A percentile compares a stretch with the other conserved stretches of the same genome.
Evolutionary conservation across 1,140 invertebrate genomes (phyloP).

Genomic region (Arion vulgaris): DNA sequence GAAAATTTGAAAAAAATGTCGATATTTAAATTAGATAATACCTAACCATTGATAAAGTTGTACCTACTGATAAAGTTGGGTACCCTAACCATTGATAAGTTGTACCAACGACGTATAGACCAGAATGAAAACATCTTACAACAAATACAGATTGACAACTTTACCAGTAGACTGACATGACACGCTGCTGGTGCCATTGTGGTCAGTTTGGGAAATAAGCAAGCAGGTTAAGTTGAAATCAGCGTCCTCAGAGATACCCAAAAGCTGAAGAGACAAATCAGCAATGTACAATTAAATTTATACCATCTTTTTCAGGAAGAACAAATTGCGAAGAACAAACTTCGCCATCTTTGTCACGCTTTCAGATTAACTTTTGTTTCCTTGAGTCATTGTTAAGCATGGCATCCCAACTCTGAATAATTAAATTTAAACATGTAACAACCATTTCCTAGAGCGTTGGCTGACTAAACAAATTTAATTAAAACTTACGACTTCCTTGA

Average conservation of each 20-base stretch:
- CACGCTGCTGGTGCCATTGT: neutral
- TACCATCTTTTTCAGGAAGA: neutral
- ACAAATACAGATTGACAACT: neutral
- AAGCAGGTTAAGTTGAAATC: neutral
- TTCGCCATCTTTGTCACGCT: neutral
- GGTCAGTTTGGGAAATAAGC: neutral
- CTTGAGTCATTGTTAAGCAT: neutral
- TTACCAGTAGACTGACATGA: neutral
- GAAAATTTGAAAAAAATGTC: no score
- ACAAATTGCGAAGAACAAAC: neutral
- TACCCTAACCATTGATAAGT: no score
- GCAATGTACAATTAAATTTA: neutral
- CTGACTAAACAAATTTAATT: neutral
- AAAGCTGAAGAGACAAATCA: neutral
- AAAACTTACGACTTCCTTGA: neutral
- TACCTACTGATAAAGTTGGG: no score
- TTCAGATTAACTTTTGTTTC: neutral
- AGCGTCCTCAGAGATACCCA: neutral
- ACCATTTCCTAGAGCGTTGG: neutral
- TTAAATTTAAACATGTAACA: neutral
- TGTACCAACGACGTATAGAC: no score
- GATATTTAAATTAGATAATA: no score
- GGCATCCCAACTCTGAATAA: neutral
- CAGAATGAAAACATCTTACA: no score
- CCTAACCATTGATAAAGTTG: no score